Conservation (phyloP, 2,888 invertebrate species). For the Pterostichus madidus region DNA sequence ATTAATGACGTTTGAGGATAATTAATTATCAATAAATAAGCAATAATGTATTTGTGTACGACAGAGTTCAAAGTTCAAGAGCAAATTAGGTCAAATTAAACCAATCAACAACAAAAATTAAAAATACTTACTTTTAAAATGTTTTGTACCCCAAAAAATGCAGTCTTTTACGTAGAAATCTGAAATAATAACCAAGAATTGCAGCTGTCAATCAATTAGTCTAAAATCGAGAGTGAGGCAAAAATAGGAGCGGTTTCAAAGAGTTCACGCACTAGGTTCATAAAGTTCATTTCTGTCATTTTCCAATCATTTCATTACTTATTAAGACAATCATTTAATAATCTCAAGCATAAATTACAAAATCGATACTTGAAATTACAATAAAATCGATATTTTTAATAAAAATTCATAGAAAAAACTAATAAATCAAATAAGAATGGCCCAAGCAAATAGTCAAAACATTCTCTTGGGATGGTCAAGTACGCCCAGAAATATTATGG, state of each 20-base stretch:
- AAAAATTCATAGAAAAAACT: slow-evolving; percentile 71
- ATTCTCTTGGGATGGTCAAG: slow-evolving; percentile 70
- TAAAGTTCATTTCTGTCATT: background rate
- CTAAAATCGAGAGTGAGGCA: no score
- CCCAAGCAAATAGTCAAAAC: slow-evolving; percentile 74
- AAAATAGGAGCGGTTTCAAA: no score
- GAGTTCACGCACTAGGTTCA: background rate
- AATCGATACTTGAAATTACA: slow-evolving; percentile 67
- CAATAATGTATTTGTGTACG: background rate
- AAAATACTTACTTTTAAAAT: background rate
- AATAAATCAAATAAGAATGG: slow-evolving; percentile 75
- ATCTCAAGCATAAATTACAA: slow-evolving; percentile 6
- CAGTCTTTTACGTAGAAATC: background rate
- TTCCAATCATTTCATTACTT: background rate
- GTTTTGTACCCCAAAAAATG: background rate
- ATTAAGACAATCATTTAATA: background rate
- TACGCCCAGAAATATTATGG: slow-evolving; percentile 62
- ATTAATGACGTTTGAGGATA: background rate
- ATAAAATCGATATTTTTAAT: slow-evolving; percentile 69
- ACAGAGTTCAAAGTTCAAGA: background rate
- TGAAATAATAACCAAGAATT: background rate
- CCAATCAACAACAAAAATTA: background rate
- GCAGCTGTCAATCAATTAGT: no score
- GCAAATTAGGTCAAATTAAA: background rate
- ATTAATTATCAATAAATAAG: background rate